These are phyloP conservation scores for Palythoa grandis DNA, from an alignment of 92 coral and sea anemone species.

Conservation along the genomic window DNA sequence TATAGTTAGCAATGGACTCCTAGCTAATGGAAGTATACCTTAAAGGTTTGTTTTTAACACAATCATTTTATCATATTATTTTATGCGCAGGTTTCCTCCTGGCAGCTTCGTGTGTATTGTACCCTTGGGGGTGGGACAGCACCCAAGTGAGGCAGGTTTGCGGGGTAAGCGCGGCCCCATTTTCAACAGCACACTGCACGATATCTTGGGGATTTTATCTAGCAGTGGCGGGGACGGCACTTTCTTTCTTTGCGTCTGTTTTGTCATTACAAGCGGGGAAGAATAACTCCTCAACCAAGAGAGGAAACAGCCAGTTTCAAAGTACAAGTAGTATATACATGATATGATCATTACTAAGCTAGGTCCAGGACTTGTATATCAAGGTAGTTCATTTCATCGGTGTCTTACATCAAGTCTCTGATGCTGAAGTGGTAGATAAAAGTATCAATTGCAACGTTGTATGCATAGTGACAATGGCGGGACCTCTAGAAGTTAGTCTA, in stretches of 20 bases:
- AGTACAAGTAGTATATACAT: slow-evolving; percentile 25
- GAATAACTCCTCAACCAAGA: background rate
- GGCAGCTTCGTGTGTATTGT: slow-evolving; percentile 79
- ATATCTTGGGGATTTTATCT: slow-evolving; percentile 82
- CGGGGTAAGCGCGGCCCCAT: slow-evolving; percentile 70
- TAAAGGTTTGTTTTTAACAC: background rate
- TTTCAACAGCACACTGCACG: slow-evolving; percentile 76
- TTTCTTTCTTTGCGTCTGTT: slow-evolving; percentile 71
- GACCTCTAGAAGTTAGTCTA: too few species aligned
- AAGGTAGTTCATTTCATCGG: too few species aligned
- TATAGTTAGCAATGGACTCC: too few species aligned
- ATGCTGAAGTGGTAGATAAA: too few species aligned
- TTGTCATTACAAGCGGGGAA: slow-evolving; percentile 71
- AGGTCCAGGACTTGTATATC: too few species aligned
- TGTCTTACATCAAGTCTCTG: too few species aligned
- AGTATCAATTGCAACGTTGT: too few species aligned
- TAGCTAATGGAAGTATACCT: too few species aligned
- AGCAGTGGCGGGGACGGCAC: slow-evolving; percentile 63
- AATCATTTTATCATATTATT: background rate
- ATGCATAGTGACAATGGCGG: too few species aligned
- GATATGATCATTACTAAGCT: background rate
- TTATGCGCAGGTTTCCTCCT: slow-evolving; percentile 68
- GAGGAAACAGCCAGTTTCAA: background rate
- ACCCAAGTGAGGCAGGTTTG: slow-evolving; percentile 88
- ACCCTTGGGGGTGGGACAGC: slow-evolving; percentile 94